These are phyloP conservation scores for Bungarus multicinctus DNA, from an alignment of 2,113 vertebrate species.

Conservation along the genomic window DNA sequence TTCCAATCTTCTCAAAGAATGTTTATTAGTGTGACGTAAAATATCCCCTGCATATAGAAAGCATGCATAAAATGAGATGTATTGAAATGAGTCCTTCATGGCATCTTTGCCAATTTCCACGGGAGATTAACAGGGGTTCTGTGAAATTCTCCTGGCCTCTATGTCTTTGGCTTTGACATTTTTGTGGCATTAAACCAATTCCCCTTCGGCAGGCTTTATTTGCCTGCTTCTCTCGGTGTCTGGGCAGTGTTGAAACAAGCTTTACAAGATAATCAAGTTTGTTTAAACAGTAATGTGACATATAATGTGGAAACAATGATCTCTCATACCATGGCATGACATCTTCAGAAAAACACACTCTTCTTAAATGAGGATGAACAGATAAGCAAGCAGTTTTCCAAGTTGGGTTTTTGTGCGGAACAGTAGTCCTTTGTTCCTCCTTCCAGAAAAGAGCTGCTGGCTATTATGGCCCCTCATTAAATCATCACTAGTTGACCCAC, in stretches of 20 bases:
- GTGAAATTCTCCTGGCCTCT: constrained; percentile 18
- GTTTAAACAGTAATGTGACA: constrained; percentile 19
- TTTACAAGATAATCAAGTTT: constrained; percentile 20
- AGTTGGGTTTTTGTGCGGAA: not conserved
- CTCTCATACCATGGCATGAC: not conserved
- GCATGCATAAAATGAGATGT: not conserved
- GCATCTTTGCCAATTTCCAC: constrained; percentile 20
- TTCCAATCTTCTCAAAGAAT: not conserved
- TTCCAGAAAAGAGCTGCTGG: not conserved
- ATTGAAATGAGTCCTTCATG: not conserved
- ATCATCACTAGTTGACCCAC: not conserved
- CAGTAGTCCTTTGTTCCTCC: not conserved
- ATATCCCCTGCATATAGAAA: not conserved
- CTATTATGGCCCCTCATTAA: not conserved
- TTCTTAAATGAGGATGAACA: constrained; percentile 1
- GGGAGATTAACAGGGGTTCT: constrained; percentile 18
- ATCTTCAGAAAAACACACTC: constrained; percentile 16
- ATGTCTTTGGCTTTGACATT: constrained; percentile 24
- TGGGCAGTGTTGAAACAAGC: constrained; percentile 22
- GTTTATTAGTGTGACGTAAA: constrained; percentile 9
- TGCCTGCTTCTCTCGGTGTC: constrained; percentile 8
- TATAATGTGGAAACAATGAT: constrained; percentile 23
- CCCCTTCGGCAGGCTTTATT: not conserved
- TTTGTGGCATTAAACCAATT: constrained; percentile 25
- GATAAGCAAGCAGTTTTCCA: not conserved